Base-by-base conservation (phyloP, 2,888 invertebrate species). In the Cataglyphis rosenhaueri region DNA sequence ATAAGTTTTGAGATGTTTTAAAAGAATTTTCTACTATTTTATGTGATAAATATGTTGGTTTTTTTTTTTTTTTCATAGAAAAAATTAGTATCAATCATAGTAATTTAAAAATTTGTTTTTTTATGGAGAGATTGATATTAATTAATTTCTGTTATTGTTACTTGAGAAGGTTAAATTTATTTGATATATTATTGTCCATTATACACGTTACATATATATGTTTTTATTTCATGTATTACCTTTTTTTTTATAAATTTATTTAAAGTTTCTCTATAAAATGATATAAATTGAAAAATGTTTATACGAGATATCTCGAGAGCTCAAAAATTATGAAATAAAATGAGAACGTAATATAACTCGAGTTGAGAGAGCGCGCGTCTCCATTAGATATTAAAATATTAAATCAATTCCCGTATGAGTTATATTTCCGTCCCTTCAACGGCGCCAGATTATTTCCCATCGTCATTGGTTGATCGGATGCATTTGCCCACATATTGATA, bases 321-420 rank as follows among this genome's bases (percentile, higher is more conserved):
- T 29, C 3, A 12, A 59, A 78, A 59, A 70, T 44, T 55, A 55
- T 35, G 25, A 68, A 65, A 82, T 29, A 61, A 35, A 68, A 71
- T 48, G 62, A 61, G 57, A 64, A 70, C 29, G 55, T 73, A 52
- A 75, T 62, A n/a, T 52, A 3, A 78, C 57, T 61, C 21, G 44
- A 21, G 18, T 8, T 0, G 18, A 52, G 8, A 52, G 52, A 78
- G 3, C 41, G 35, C 41, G n/a, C 32, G 57, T 12, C 44, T 61
- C 64, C 68, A 82, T 84, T 84, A 84, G 75, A 44, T 75, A 84
- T 79, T 84, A 79, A 84, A 82, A 82, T 82, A 84, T 84, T 79
- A 79, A 75, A 83, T 85, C 62, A 70, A 84, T 78, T 86, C 68
- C 35, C 59, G 38, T 32, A 25, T 44, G 59, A 59, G 32, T 71